Evolutionary conservation across 2,797 vertebrate genomes (phyloP).

Genomic region (Nannoperca australis): DNA sequence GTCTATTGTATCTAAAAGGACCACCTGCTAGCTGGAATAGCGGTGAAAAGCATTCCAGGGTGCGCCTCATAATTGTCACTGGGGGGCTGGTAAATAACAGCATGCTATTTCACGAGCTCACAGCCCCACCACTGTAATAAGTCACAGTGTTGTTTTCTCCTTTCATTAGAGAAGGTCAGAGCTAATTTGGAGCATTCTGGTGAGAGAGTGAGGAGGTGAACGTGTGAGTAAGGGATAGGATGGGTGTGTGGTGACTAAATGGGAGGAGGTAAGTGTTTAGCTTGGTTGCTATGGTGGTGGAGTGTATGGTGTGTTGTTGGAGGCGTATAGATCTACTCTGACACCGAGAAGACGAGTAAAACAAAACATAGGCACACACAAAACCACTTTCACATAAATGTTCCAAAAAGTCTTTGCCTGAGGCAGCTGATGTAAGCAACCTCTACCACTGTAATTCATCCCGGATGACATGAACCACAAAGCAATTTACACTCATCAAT

Average conservation of each 20-base stretch:
- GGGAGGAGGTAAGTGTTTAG: conserved; percentile 38
- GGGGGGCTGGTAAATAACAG: conserved; percentile 74
- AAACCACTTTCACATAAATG: not conserved
- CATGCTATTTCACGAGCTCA: conserved; percentile 65
- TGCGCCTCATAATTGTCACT: conserved; percentile 68
- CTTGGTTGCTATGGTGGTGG: conserved; percentile 50
- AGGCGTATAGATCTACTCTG: conserved; percentile 26
- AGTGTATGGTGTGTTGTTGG: not conserved
- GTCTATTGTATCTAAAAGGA: conserved; percentile 73
- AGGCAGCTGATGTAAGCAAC: conserved; percentile 47
- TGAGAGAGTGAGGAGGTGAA: conserved; percentile 42
- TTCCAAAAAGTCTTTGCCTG: conserved; percentile 18
- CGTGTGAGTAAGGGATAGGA: conserved; percentile 29
- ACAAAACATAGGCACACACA: conserved; percentile 27
- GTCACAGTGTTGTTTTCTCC: conserved; percentile 63
- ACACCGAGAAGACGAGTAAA: conserved; percentile 51
- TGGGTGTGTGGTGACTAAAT: conserved; percentile 31
- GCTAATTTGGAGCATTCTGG: conserved; percentile 76
- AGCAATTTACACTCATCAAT: conserved; percentile 55
- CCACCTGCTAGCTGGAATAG: conserved; percentile 72
- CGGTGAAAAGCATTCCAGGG: conserved; percentile 56
- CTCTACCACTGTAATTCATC: conserved; percentile 46
- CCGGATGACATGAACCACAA: conserved; percentile 32
- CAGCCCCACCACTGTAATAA: conserved; percentile 41
- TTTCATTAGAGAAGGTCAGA: conserved; percentile 80